Percentiles rank a stretch among this genome's conserved stretches.
phyloP scores from a whole-genome alignment of 2,113 vertebrate genomes.

The Excalfactoria chinensis region DNA sequence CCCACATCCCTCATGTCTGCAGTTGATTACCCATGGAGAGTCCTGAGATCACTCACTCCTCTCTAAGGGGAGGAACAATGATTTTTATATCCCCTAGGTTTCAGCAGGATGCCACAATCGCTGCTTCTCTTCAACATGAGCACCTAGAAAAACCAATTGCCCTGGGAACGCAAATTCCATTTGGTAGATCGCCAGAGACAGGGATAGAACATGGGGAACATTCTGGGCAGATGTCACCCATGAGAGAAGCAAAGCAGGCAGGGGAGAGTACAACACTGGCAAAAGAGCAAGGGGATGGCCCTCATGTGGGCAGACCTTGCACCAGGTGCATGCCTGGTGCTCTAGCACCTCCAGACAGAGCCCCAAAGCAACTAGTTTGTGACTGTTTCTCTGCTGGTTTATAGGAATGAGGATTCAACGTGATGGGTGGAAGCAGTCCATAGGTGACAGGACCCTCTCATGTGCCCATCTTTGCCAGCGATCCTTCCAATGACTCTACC shows the following conservation, averaged over 20 bases:
- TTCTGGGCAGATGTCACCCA: not conserved
- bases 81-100: not conserved
- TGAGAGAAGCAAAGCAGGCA: not conserved
- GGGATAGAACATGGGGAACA: rapidly evolving
- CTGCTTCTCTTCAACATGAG: not conserved
- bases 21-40: rapidly evolving
- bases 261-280: not conserved
- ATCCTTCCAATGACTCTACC: not conserved
- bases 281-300: not conserved
- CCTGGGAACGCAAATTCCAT: not conserved
- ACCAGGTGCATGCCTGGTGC: not conserved
- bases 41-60: not conserved
- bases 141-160: not conserved
- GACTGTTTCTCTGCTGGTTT: not conserved
- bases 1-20: not conserved
- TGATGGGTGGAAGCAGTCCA: not conserved
- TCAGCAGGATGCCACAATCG: not conserved
- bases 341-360: not conserved
- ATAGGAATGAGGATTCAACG: not conserved
- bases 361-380: rapidly evolving
- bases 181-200: not conserved
- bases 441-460: not conserved
- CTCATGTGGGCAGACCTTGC: not conserved
- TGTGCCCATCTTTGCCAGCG: not conserved
- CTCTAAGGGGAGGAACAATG: rapidly evolving